Conservation (phyloP, 1,140 invertebrate species). For the Bombus soroeensis region DNA sequence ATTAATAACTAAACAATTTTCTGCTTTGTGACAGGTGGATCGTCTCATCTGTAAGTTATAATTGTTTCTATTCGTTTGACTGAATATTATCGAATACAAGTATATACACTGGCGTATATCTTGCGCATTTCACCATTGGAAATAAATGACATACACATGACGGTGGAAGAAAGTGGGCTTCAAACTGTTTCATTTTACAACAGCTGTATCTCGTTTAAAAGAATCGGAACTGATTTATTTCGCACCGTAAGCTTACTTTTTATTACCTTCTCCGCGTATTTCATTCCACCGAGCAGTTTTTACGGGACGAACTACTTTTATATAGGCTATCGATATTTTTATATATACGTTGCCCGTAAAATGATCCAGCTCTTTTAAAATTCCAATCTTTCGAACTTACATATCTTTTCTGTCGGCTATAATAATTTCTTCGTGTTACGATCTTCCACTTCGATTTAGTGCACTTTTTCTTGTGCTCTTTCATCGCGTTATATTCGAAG, state of each 20-base stretch:
- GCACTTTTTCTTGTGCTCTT: conserved; percentile 15
- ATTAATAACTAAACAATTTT: too few species aligned
- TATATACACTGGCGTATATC: too few species aligned
- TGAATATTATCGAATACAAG: background rate
- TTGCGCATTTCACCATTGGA: background rate
- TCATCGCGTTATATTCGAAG: conserved; percentile 7
- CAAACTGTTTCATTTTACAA: conserved; percentile 22
- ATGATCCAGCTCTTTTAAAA: background rate
- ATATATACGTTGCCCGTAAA: background rate
- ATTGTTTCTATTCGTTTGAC: background rate
- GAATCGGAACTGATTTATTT: conserved; percentile 40
- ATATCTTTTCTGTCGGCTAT: too few species aligned
- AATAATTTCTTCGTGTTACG: background rate
- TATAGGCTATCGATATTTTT: conserved; percentile 36
- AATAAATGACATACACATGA: conserved; percentile 1
- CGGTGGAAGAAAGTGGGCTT: background rate
- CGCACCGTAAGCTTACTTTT: conserved; percentile 25
- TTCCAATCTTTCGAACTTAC: background rate
- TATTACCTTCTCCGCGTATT: conserved; percentile 15
- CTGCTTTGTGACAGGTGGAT: background rate
- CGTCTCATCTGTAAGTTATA: background rate
- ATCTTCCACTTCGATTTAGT: conserved; percentile 11
- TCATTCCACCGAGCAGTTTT: conserved; percentile 4
- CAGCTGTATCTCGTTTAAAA: conserved; percentile 37
- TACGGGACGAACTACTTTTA: conserved; percentile 22